phyloP scores from a whole-genome alignment of 2,888 invertebrate species.

The Tetramorium bicarinatum region DNA sequence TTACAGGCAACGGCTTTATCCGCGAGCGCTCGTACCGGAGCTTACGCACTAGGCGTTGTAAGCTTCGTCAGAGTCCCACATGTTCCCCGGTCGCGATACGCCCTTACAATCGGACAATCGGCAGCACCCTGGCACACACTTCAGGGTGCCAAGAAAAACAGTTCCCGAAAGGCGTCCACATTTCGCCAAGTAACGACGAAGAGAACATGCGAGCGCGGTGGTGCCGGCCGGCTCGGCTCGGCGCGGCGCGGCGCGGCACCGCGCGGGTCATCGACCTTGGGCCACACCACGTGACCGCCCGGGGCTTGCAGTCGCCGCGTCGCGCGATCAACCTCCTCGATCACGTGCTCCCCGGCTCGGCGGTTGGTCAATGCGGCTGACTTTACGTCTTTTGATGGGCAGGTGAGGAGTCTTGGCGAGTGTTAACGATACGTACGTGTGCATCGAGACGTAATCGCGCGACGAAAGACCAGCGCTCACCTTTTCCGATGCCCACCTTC shows the following conservation, averaged over 20 bases:
- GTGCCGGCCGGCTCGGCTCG: background rate
- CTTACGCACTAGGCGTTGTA: background rate
- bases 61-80: conserved; percentile 35
- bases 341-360: conserved; percentile 77
- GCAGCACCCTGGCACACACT: conserved; percentile 71
- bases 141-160: conserved; percentile 81
- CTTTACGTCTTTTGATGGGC: conserved; percentile 86
- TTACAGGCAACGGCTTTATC: conserved; percentile 47
- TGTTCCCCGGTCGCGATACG: conserved; percentile 45
- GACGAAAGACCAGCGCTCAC: conserved; percentile 68
- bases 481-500: conserved; percentile 67
- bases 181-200: conserved; percentile 83
- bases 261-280: background rate
- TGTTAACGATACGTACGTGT: conserved; percentile 83
- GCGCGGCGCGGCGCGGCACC: background rate
- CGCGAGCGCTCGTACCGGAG: background rate
- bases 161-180: conserved; percentile 85
- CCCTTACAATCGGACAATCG: conserved; percentile 65
- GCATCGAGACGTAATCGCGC: conserved; percentile 68
- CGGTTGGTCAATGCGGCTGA: conserved; percentile 86
- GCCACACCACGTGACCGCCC: background rate
- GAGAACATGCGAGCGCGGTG: conserved; percentile 68
- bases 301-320: background rate
- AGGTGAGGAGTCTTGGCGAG: conserved; percentile 86
- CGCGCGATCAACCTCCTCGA: conserved; percentile 57